Percentiles rank a stretch among this genome's conserved stretches.
Evolutionary conservation across 2,113 vertebrate species (phyloP).

Genomic region (Stegostoma tigrinum): DNA sequence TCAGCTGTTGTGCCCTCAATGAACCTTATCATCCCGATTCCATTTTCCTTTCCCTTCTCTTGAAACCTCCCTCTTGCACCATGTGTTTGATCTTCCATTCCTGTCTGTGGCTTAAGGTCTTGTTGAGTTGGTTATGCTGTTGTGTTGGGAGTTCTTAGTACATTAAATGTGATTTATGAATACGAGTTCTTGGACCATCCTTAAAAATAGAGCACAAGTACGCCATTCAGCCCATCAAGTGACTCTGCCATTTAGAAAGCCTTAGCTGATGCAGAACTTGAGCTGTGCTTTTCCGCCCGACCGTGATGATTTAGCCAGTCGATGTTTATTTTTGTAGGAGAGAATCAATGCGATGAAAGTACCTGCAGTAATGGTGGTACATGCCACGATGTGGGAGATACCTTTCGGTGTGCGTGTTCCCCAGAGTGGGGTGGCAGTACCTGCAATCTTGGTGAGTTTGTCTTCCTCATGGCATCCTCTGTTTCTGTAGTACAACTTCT

Average conservation of each 20-base stretch:
- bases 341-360: conserved; percentile 81
- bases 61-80: neutral
- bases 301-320: neutral
- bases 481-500: neutral
- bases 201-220: neutral
- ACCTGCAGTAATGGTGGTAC: conserved; percentile 90
- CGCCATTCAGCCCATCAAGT: neutral
- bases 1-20: neutral
- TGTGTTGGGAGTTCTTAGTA: neutral
- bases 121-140: neutral
- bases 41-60: neutral
- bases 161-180: neutral
- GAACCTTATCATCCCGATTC: neutral
- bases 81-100: neutral
- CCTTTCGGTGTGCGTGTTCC: conserved; percentile 78
- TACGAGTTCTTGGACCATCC: neutral
- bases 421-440: conserved; percentile 82
- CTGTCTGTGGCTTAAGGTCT: neutral
- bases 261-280: neutral
- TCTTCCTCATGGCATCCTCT: neutral
- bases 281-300: neutral
- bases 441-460: conserved; percentile 72
- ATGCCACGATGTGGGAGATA: conserved; percentile 78
- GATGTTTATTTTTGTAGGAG: conserved; percentile 55
- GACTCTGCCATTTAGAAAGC: neutral